A percentile compares a stretch with the other conserved stretches of the same genome.
Evolutionary conservation across 2,113 vertebrate species (phyloP).

Genomic region (Brachyistius frenatus): DNA sequence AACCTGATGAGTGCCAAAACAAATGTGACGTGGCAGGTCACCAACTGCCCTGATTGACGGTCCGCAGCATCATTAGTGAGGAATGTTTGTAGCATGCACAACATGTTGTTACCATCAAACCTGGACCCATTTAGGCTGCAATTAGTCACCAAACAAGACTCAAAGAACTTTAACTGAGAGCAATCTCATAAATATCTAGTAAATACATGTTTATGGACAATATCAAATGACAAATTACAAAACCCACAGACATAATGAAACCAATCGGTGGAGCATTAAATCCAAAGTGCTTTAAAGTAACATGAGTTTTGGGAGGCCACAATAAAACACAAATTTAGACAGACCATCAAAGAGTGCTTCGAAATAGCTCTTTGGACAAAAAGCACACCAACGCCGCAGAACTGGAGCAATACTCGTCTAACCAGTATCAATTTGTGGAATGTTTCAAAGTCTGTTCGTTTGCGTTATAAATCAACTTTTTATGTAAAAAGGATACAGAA

Average conservation of each 20-base stretch:
- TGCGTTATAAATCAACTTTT: neutral
- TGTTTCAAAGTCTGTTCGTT: neutral
- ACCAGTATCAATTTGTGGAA: neutral
- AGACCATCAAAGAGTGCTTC: neutral
- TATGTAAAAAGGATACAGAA: neutral
- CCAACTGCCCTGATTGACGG: too few species aligned
- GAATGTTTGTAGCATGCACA: neutral
- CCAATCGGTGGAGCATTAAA: neutral
- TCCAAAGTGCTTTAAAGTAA: neutral
- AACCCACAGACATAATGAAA: neutral
- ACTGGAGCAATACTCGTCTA: neutral
- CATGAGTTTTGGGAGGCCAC: neutral
- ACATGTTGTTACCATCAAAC: slow-evolving; percentile 1
- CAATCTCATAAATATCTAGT: too few species aligned
- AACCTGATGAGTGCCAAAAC: neutral
- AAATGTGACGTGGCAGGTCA: neutral
- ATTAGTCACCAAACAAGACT: slow-evolving; percentile 1
- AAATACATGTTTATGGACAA: too few species aligned
- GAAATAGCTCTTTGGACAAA: neutral
- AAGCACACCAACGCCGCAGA: neutral
- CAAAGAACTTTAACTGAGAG: too few species aligned
- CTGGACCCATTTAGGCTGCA: neutral
- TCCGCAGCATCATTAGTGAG: too few species aligned
- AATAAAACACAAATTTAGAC: neutral
- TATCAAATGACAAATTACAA: too few species aligned